phyloP scores from a whole-genome alignment of 2,113 vertebrate species.

The Polyodon spathula region DNA sequence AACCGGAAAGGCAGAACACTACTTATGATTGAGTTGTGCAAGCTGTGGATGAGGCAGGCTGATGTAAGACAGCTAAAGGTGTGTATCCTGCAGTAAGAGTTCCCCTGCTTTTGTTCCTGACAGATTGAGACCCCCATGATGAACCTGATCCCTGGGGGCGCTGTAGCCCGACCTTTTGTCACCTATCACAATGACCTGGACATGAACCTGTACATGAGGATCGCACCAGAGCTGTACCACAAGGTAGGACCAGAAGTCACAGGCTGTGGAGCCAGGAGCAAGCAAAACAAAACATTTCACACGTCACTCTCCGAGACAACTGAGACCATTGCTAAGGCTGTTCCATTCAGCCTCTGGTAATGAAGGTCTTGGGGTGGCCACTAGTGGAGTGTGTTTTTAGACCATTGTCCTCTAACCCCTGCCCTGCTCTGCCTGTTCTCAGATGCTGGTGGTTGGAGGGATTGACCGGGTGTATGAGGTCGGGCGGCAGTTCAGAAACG shows the following conservation, averaged over 20 bases:
- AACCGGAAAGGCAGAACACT: no score
- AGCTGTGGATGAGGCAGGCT: no score
- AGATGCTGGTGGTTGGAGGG: slow-evolving; percentile 97
- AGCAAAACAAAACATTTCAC: no score
- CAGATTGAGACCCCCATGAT: slow-evolving; percentile 98
- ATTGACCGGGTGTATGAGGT: slow-evolving; percentile 93
- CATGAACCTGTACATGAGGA: slow-evolving; percentile 97
- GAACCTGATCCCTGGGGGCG: slow-evolving; percentile 92
- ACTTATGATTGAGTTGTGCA: no score
- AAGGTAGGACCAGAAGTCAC: slow-evolving; percentile 79
- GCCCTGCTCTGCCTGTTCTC: slow-evolving; percentile 6
- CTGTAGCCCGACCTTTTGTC: slow-evolving; percentile 86
- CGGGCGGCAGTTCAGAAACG: slow-evolving; percentile 93
- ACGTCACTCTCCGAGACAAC: no score
- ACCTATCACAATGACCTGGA: slow-evolving; percentile 95
- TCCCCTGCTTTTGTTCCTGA: slow-evolving; percentile 12
- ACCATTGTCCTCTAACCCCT: slow-evolving; percentile 2
- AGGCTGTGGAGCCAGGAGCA: no score
- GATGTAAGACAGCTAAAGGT: no score
- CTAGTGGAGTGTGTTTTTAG: background rate
- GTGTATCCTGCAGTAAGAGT: no score
- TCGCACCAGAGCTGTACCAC: slow-evolving; percentile 95
- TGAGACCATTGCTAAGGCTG: background rate
- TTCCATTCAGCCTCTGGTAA: background rate
- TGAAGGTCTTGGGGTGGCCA: background rate